These are phyloP conservation scores for Simalia tracyae DNA, from an alignment of 2,797 vertebrate genomes.

Conservation along the genomic window DNA sequence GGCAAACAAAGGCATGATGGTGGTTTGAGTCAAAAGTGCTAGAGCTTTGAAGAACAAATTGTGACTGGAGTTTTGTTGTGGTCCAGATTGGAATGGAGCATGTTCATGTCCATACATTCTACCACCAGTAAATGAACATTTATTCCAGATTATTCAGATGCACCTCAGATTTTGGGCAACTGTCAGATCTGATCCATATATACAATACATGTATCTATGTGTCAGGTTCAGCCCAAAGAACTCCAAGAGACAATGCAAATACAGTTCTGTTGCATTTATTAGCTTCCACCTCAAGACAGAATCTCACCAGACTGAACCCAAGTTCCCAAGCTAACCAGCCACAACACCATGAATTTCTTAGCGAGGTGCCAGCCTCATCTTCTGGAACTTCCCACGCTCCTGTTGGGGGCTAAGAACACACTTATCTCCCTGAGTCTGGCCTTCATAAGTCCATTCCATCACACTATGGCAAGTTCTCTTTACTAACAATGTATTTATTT, in stretches of 20 bases:
- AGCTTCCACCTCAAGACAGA: too few species aligned
- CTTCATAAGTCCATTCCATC: too few species aligned
- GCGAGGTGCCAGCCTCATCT: too few species aligned
- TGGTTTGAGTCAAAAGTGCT: neutral
- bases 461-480: neutral
- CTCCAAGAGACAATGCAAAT: too few species aligned
- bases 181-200: neutral
- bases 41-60: neutral
- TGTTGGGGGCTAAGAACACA: too few species aligned
- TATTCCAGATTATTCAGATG: neutral
- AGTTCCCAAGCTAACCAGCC: too few species aligned
- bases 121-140: neutral
- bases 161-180: neutral
- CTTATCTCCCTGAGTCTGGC: too few species aligned
- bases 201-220: neutral
- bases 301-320: too few species aligned
- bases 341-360: too few species aligned
- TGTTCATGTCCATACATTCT: neutral
- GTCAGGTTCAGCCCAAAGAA: too few species aligned
- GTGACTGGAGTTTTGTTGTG: neutral
- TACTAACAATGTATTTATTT: neutral
- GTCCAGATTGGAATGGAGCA: neutral
- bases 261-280: too few species aligned
- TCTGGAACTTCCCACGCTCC: too few species aligned
- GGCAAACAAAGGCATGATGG: neutral